Evolutionary conservation across 2,113 vertebrate species (phyloP).

Genomic region (Tonatia bakeri): DNA sequence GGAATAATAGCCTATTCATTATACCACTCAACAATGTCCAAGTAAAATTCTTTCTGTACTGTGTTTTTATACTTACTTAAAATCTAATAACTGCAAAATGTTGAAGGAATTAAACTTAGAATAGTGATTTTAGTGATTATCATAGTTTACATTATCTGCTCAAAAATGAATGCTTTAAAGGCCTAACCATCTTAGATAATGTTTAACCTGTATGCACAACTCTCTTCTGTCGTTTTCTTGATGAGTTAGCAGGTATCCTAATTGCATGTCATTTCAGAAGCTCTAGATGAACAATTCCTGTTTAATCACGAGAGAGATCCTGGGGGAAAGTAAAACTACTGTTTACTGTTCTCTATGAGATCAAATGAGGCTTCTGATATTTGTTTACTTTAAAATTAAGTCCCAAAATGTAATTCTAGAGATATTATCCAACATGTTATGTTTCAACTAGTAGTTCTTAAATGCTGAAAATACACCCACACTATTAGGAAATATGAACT

Average conservation of each 20-base stretch:
- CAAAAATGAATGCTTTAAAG: not conserved
- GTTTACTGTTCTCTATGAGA: not conserved
- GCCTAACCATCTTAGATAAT: not conserved
- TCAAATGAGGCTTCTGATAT: constrained; percentile 8
- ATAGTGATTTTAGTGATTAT: not conserved
- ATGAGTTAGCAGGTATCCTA: constrained; percentile 6
- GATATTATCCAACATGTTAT: not conserved
- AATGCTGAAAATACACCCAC: not conserved
- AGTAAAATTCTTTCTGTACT: not conserved
- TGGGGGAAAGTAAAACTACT: not conserved
- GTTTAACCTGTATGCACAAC: not conserved
- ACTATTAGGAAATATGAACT: not conserved
- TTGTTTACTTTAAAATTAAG: constrained; percentile 37
- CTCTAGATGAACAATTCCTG: constrained; percentile 7
- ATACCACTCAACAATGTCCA: not conserved
- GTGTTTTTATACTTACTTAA: constrained; percentile 2
- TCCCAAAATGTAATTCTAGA: constrained; percentile 17
- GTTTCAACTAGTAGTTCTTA: not conserved
- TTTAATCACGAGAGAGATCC: constrained; percentile 30
- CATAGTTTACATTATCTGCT: not conserved
- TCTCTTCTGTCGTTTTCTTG: not conserved
- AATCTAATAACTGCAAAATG: constrained; percentile 20
- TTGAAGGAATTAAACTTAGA: not conserved
- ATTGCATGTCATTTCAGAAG: not conserved
- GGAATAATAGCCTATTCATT: not conserved